Conservation (phyloP, 2,888 invertebrate genomes). For the Lathronympha strigana region DNA sequence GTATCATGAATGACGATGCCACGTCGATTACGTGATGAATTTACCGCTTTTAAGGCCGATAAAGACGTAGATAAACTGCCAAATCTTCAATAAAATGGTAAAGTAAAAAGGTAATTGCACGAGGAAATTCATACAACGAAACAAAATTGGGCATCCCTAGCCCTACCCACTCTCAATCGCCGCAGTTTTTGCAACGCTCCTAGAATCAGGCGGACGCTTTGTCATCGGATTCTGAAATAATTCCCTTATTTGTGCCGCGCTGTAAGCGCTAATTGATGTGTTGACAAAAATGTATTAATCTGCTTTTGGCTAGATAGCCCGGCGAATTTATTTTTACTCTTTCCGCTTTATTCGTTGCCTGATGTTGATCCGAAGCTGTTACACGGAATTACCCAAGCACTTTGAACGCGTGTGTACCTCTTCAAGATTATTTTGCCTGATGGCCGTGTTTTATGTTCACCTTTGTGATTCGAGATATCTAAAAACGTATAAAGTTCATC, state of each 20-base stretch:
- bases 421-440: conserved; percentile 29
- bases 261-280: conserved; percentile 50
- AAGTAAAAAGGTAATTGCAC: too few relatives aligned
- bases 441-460: conserved; percentile 2
- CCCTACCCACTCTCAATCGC: background rate
- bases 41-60: too few relatives aligned
- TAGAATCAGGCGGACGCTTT: conserved; percentile 41
- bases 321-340: conserved; percentile 30
- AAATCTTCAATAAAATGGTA: too few relatives aligned
- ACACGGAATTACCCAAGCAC: conserved; percentile 22
- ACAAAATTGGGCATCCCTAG: background rate
- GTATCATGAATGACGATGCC: too few relatives aligned
- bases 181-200: conserved; percentile 17
- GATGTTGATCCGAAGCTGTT: conserved; percentile 27
- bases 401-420: conserved; percentile 27
- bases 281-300: conserved; percentile 47
- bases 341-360: conserved; percentile 27
- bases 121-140: too few relatives aligned
- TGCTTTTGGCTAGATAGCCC: conserved; percentile 37
- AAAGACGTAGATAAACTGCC: too few relatives aligned
- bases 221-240: conserved; percentile 48
- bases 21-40: too few relatives aligned
- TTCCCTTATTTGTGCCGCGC: conserved; percentile 46
- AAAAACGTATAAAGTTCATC: background rate
- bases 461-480: conserved; percentile 12